Base-by-base conservation (phyloP, 1,140 invertebrate genomes). In the fruit fly (Drosophila melanogaster) region DNA sequence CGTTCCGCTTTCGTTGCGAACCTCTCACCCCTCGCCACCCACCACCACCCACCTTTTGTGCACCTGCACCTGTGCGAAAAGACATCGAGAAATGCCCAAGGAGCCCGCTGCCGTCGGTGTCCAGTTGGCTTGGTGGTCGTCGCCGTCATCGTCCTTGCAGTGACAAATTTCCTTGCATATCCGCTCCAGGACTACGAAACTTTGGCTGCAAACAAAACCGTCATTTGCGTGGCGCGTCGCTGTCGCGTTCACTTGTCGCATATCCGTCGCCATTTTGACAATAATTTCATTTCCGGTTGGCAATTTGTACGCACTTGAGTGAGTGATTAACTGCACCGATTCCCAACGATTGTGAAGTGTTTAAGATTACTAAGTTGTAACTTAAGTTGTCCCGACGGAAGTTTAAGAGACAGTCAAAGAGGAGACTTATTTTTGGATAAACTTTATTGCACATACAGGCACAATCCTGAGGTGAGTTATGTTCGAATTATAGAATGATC, bases 101-200 rank as follows among this genome's bases (percentile, higher is more conserved):
- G 65, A 78, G 47, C 73, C 47, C 12, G 47, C 59, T 64, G 35
- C 51, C 57, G 51, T 61, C 47, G 71, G 47, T 54, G 40, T 44
- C 55, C 54, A 75, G 58, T 55, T 44, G 47, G 40, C 50, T 30
- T 30, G 30, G 30, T 10, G 7, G 30, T 30, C 30, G 30, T 30
- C 30, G 30, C 8, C 8, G 49, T 51, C 47, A 14, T 64, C 44
- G 65, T 83, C 62, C 56, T 69, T 61, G 66, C 69, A 80, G 60
- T 90, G 86, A 90, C 86, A 90, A 90, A 90, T 90, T 90, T 77
- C 46, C 66, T 77, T 79, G 86, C 75, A 90, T 90, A 90, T 90
- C 86, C 86, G 86, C 65, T 66, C 19, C 37, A 54, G 46, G 26
- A 72, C 55, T 77, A 58, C 37, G 37, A 26, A 67, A 67, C 47